Base-by-base conservation (phyloP, 2,113 vertebrate genomes). In the Trematomus loennbergii region DNA sequence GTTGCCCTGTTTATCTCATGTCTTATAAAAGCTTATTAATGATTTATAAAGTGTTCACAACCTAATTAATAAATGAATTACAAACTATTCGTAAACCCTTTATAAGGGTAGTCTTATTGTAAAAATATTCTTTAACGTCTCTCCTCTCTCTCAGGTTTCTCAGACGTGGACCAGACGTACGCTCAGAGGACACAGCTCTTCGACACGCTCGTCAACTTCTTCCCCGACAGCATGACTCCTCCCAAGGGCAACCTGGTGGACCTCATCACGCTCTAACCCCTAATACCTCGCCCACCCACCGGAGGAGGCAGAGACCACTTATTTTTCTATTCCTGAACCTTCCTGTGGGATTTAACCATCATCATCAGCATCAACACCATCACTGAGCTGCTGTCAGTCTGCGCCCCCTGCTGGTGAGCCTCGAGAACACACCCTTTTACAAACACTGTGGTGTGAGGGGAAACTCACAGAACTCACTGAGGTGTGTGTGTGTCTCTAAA, bases 161-260 rank as follows among this genome's bases (percentile, higher is more conserved):
- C 97, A 0, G 97, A 99, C 0, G 97, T 99, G 48, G 98, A 99
- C 91, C 97, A 98, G 93, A 98, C 97, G 0, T 99, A 99, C 2
- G 97, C 97, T 82, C 98, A 98, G 93, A 96, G 98, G 88, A 99
- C 98, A 57, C 97, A 98, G 89, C 97, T 99, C 72, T 99, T 99
- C 85, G 98, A 99, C 94, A 99, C 96, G 0, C 94, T 99, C 46
- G 98, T 99, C 87, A 98, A 98, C 93, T 99, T 99, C 95, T 99
- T 99, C 89, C 98, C 98, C 0, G 98, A 99, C 95, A 99, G 96
- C 95, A 99, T 99, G 98, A 99, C 98, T 57, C 98, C 98, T 29
- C 98, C 98, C 20, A 99, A 99, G 92, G 98, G 98, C 94, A 99
- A 99, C 94, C 92, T 99, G 88, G 98, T 99, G 1, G 98, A 99